Evolutionary conservation across 2,888 invertebrate genomes (phyloP).

Genomic region (Amblyjoppa proteus): DNA sequence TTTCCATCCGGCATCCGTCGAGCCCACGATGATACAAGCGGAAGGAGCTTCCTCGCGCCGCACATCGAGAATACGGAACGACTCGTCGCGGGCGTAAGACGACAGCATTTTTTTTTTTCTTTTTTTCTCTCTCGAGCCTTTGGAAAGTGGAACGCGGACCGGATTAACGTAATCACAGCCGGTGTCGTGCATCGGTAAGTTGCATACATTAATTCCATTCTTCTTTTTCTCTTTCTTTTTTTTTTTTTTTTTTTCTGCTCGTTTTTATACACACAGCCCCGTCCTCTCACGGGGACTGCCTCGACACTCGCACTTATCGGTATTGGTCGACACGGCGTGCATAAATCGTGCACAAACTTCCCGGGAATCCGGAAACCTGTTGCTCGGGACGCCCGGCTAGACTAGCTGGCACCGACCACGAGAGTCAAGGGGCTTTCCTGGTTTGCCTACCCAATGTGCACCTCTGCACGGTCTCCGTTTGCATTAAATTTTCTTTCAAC

Average conservation of each 20-base stretch:
- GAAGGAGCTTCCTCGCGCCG: constrained; percentile 59
- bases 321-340: background rate
- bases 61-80: constrained; percentile 66
- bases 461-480: background rate
- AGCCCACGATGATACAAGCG: constrained; percentile 66
- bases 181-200: constrained; percentile 68
- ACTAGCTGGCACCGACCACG: constrained; percentile 34
- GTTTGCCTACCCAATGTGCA: constrained; percentile 36
- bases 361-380: constrained; percentile 38
- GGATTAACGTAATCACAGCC: constrained; percentile 69
- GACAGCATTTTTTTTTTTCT: background rate
- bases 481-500: no score
- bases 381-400: constrained; percentile 3
- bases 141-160: constrained; percentile 68
- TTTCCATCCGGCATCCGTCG: constrained; percentile 32
- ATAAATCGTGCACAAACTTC: constrained; percentile 18
- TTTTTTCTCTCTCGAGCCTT: constrained; percentile 43
- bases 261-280: background rate
- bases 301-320: constrained; percentile 1
- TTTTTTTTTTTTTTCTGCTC: constrained; percentile 1
- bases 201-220: constrained; percentile 20
- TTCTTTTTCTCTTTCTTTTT: constrained; percentile 5
- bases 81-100: constrained; percentile 53
- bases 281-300: background rate
- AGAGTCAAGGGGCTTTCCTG: constrained; percentile 54